phyloP scores from a whole-genome alignment of 2,113 vertebrate species.

The Nanger granti region DNA sequence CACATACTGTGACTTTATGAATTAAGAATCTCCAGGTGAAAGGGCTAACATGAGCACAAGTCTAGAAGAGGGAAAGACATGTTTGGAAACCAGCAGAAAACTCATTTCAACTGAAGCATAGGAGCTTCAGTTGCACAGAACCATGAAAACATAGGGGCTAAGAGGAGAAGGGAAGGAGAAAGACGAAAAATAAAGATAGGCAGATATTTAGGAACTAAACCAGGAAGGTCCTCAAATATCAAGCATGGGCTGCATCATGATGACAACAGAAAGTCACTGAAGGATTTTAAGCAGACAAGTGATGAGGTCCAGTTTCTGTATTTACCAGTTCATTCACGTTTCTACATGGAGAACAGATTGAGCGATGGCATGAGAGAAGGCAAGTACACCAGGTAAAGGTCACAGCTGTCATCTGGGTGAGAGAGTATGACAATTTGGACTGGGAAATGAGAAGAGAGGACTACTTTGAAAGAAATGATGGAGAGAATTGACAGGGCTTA shows the following conservation, averaged over 20 bases:
- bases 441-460: neutral
- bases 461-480: neutral
- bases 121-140: neutral
- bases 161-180: neutral
- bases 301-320: neutral
- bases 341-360: neutral
- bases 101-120: neutral
- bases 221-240: neutral
- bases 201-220: neutral
- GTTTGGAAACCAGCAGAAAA: neutral
- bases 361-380: neutral
- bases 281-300: neutral
- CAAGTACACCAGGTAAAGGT: neutral
- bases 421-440: neutral
- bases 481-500: neutral
- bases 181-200: neutral
- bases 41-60: neutral
- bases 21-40: neutral
- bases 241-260: neutral
- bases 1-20: neutral
- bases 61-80: neutral
- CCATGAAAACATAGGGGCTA: neutral
- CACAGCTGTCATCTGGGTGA: neutral
- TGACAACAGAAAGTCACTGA: neutral
- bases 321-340: neutral